phyloP scores from a whole-genome alignment of 1,140 invertebrate genomes.

The Riptortus pedestris region DNA sequence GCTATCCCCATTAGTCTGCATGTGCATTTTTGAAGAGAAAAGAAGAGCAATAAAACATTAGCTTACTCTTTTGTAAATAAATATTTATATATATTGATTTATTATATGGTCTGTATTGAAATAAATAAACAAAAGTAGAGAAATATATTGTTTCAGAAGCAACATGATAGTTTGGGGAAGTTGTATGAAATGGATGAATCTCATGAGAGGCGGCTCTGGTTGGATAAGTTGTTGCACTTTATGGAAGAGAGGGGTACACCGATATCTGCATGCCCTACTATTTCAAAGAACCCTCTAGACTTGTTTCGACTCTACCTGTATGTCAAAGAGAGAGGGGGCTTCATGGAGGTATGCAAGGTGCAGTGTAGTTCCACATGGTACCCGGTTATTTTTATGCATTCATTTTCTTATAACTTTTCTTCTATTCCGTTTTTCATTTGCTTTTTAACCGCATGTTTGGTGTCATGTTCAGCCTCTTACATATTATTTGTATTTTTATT shows the following conservation, averaged over 20 bases:
- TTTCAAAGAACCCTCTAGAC: constrained; percentile 96
- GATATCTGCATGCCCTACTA: constrained; percentile 88
- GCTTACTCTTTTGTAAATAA: too few species aligned
- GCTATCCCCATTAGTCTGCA: too few species aligned
- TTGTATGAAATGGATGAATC: constrained; percentile 95
- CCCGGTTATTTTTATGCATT: constrained; percentile 30
- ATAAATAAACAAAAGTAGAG: not conserved
- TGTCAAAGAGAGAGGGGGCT: constrained; percentile 91
- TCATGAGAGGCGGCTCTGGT: constrained; percentile 77
- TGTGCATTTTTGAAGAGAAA: too few species aligned
- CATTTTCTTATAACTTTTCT: constrained; percentile 36
- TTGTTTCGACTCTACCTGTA: constrained; percentile 89
- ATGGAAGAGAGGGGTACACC: constrained; percentile 88
- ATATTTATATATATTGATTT: too few species aligned
- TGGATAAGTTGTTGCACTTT: constrained; percentile 83
- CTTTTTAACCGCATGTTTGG: constrained; percentile 31
- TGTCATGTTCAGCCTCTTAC: not conserved
- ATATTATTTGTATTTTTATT: constrained; percentile 19
- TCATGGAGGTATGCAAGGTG: constrained; percentile 86
- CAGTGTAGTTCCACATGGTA: constrained; percentile 49
- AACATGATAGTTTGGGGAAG: constrained; percentile 81
- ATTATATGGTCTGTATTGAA: too few species aligned
- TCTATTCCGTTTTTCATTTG: constrained; percentile 34
- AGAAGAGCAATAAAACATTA: too few species aligned
- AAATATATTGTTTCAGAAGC: constrained; percentile 43